Base-by-base conservation (phyloP, 2,888 invertebrate species). In the Euzophera pinguis region DNA sequence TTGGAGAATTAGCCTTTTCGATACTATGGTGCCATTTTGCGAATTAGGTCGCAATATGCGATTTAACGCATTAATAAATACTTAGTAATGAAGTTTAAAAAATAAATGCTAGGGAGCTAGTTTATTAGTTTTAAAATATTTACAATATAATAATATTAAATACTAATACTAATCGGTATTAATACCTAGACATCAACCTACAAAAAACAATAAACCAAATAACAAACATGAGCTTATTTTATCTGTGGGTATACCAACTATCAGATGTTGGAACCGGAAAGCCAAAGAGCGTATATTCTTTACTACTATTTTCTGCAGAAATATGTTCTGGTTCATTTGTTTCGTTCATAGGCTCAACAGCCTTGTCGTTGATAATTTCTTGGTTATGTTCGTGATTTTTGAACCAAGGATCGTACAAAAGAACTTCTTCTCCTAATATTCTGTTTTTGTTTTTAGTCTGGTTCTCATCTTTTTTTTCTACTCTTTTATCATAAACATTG, bases 231-330 rank as follows among this genome's bases (percentile, higher is more conserved):
- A 22, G 5, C n/a, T 22, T 22, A 22, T 22, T 1, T 39, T 16
- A 48, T 38, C 48, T 48, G 38, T 38, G 3, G 5, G 17, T 48
- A 13, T 62, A 71, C 71, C 69, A 45, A 34, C 32, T 73, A 12
- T 63, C 59, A 8, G 59, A 56, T 35, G 66, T 50, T 22, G 73
- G 74, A n/a, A 69, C 63, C 39, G 65, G 60, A 4, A 61, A 57
- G 12, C 64, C 68, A 55, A 70, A 71, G 35, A 70, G 38, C 41
- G 55, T 53, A 55, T 66, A 67, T n/a, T 57, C 59, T 53, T 60
- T 50, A 54, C 50, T 53, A 17, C 50, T 17, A 34, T 38, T 52
- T 35, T 32, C 22, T 27, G 27, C 34, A 1, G 53, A 37, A 14
- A 49, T 51, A 41, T 17, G 22, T 32, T 53, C 53, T 39, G 50